phyloP scores from a whole-genome alignment of 2,888 invertebrate genomes.

The Andricus curvator region DNA sequence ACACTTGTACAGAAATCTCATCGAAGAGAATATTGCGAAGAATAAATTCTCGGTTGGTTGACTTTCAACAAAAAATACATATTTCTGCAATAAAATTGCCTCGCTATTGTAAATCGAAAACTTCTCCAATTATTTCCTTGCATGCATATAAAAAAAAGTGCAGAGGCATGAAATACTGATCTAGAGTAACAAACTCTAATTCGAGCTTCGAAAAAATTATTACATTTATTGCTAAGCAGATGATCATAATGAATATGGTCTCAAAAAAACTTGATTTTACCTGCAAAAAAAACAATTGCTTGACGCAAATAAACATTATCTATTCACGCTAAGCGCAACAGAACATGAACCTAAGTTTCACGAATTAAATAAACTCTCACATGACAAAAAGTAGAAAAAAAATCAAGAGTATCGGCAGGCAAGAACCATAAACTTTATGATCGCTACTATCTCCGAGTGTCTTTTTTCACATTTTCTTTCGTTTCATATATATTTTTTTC shows the following conservation, averaged over 20 bases:
- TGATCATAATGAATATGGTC: constrained; percentile 22
- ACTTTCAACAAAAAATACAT: constrained; percentile 18
- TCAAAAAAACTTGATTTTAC: constrained; percentile 6
- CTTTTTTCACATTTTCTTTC: constrained; percentile 23
- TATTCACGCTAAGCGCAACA: constrained; percentile 54
- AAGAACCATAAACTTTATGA: constrained; percentile 22
- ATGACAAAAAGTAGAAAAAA: constrained; percentile 36
- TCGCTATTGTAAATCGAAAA: constrained; percentile 6
- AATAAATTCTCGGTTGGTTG: constrained; percentile 6
- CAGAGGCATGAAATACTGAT: background rate
- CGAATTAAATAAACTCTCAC: constrained; percentile 39
- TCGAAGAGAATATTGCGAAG: background rate
- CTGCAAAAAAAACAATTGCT: constrained; percentile 43
- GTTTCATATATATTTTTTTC: constrained; percentile 15
- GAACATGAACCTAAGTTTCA: constrained; percentile 18
- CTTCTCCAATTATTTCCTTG: constrained; percentile 2
- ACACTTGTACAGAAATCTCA: background rate
- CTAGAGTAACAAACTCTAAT: background rate
- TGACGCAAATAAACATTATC: constrained; percentile 57
- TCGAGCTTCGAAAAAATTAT: background rate
- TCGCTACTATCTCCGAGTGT: constrained; percentile 3
- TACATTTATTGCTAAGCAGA: constrained; percentile 10
- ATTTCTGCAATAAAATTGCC: constrained; percentile 23
- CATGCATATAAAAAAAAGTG: constrained; percentile 34
- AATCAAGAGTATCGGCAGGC: constrained; percentile 15